Base-by-base conservation (phyloP, 2,888 invertebrate species). In the Andrena flavipes region DNA sequence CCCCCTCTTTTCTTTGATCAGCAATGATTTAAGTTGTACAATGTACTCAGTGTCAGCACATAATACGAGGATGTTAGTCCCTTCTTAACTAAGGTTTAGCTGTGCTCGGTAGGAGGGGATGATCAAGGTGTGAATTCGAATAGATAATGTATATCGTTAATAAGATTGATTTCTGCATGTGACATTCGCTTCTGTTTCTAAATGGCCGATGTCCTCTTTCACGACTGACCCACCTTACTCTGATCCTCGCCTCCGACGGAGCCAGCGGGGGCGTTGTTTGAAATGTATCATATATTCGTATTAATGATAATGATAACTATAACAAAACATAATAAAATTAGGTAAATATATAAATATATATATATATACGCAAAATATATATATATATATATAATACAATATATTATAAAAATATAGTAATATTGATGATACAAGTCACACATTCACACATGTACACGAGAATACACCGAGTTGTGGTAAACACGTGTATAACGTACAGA, bases 251-350 rank as follows among this genome's bases (percentile, higher is more conserved):
- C 92, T 91, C 89, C 90, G 83, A 92, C 89, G 76, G 86, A 89
- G 91, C 91, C 91, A 89, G 91, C 91, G 89, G 90, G 91, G 92
- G 91, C 92, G 91, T 93, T 93, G 93, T 94, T 94, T 93, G 93
- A 93, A 94, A 93, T 94, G 93, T 94, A 94, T 91, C 92, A 94
- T 94, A 94, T 93, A 94, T 94, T 93, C 93, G 91, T 93, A 93
- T 93, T 92, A 93, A 91, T 90, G 89, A 91, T 92, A 91, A 92
- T 87, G 90, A 92, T 92, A 91, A 93, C 89, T 91, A 92, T 93
- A 92, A 93, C 92, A 93, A 91, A 92, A 92, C 90, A 92, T 92
- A 92, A 92, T 91, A 91, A 80, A 92, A 92, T 92, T 93, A 93
- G 91, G 89, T 91, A 90, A 89, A 91, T 89, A 91, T 88, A 87